Base-by-base conservation (phyloP, 2,888 invertebrate species). In the Luperina nickerlii region DNA sequence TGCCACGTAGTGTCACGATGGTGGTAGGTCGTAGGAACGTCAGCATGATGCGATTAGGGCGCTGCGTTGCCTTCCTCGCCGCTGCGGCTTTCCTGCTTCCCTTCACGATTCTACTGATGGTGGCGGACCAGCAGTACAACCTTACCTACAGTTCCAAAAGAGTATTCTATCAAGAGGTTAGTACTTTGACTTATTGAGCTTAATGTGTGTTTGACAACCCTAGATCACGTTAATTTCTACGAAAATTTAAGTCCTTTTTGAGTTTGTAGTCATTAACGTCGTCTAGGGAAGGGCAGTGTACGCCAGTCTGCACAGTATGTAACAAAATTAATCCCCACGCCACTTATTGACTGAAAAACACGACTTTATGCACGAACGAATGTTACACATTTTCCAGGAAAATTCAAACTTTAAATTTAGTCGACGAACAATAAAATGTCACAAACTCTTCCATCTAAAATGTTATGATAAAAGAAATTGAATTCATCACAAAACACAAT, bases 101-200 rank as follows among this genome's bases (percentile, higher is more conserved):
- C 2, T 95, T 97, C 92, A 96, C 97, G 81, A 97, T 97, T 20
- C 94, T 97, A 70, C 94, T 97, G 84, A 97, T 97, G 94, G 97
- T 97, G 27, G 97, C 97, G 7, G 97, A 97, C 87, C 97, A 97
- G 90, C 97, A 97, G 91, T 97, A 97, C 95, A 96, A 97, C 92
- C 96, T 97, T n/a, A 95, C 96, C 15, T 96, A 97, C 88, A 96
- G 94, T 90, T 95, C 96, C 65, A 96, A 96, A 87, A 91, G 97
- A 71, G 96, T 96, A 71, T 96, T 97, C 89, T 96, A 97, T 85
- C 97, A 97, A 90, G 97, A 97, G 96, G 97, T 97, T 89, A 95
- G 95, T 92, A 63, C 8, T 63, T 65, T 79, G 51, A 42, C 24
- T 27, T 67, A 48, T 54, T 65, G 0, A 18, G 66, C 42, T 81